phyloP scores from a whole-genome alignment of 2,888 invertebrate species.

The Chrysolina haemoptera region DNA sequence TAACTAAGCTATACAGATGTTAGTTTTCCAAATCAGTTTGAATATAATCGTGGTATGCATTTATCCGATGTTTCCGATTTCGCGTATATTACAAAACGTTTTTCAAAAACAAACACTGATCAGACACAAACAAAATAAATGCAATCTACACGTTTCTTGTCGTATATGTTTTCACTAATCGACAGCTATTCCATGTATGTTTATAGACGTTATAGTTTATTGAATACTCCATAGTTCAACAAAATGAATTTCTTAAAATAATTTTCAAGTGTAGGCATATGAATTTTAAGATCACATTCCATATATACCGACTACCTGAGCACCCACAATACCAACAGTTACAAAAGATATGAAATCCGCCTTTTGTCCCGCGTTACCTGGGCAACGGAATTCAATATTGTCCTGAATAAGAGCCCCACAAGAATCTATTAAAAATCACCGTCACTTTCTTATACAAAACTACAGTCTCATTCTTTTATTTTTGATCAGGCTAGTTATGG shows the following conservation, averaged over 20 bases:
- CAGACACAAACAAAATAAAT: too few relatives aligned
- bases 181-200: too few relatives aligned
- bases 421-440: slow-evolving; percentile 65
- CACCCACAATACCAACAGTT: slow-evolving; percentile 65
- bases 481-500: slow-evolving; percentile 63
- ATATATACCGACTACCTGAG: slow-evolving; percentile 64
- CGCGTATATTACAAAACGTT: too few relatives aligned
- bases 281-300: slow-evolving; percentile 52
- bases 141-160: too few relatives aligned
- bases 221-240: too few relatives aligned
- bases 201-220: too few relatives aligned
- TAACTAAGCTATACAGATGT: too few relatives aligned
- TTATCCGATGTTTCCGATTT: too few relatives aligned
- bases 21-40: too few relatives aligned
- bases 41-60: too few relatives aligned
- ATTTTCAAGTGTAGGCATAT: slow-evolving; percentile 35
- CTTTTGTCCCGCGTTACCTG: slow-evolving; percentile 67
- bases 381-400: slow-evolving; percentile 65
- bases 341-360: slow-evolving; percentile 67
- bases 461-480: slow-evolving; percentile 58
- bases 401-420: slow-evolving; percentile 56
- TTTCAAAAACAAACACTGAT: too few relatives aligned
- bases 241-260: slow-evolving; percentile 19
- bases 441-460: slow-evolving; percentile 58
- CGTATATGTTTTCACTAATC: too few relatives aligned